Base-by-base conservation (phyloP, 2,113 vertebrate genomes). In the Trematomus loennbergii region DNA sequence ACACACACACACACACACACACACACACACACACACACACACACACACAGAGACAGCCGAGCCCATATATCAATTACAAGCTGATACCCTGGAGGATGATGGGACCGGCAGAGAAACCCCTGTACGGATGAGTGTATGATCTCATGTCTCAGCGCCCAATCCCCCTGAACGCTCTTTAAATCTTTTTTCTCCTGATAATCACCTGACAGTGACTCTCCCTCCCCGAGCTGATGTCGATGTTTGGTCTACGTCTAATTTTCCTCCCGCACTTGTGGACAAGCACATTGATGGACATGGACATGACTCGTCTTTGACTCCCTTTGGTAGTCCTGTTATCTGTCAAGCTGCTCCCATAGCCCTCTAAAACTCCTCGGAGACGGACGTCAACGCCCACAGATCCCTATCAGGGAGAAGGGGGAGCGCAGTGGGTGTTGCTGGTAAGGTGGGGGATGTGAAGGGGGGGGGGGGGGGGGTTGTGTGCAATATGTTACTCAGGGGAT, bases 41-140 rank as follows among this genome's bases (percentile, higher is more conserved):
- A 50, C 33, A 22, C 49, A 46, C 46, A 87, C 71, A 88, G 83
- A 91, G 91, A 93, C 90, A 92, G 83, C 86, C 15, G 15, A 77
- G 85, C 90, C 91, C 83, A 55, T 77, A 95, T 92, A 95, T 96
- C 95, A 92, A 92, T 92, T 93, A 95, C 87, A 70, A 85, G 65
- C 80, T 89, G 85, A 88, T 89, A 93, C 91, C 91, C 89, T 82
- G 83, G 86, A 89, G 87, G 79, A 85, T 80, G 88, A 90, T 85
- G 89, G 87, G 82, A 84, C 63, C 12, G 81, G 76, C 68, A 64
- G 75, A 78, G 75, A 72, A 71, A 64, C 68, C 77, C 53, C 72
- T 75, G 54, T 45, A 64, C 5, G 45, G 46, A 50, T 58, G 40
- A 62, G 54, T 76, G 57, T 82, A 60, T 67, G 80, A 45, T 69